phyloP scores from a whole-genome alignment of 1,140 invertebrate species.

The Planococcus citri region DNA sequence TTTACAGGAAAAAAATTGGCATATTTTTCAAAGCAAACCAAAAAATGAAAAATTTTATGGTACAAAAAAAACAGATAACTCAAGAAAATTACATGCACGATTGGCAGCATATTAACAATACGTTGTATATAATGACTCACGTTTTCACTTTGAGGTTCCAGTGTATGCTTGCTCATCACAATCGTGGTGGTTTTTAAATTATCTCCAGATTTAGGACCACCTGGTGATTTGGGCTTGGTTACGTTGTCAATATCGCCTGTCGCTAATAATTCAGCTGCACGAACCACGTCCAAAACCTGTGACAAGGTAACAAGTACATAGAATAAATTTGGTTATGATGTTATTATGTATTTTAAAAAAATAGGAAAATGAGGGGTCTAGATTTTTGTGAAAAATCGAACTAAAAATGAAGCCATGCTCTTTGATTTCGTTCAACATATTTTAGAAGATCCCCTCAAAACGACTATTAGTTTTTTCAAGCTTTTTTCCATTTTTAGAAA shows the following conservation, averaged over 20 bases:
- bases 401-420: slow-evolving; percentile 10
- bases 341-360: slow-evolving; percentile 13
- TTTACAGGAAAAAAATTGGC: background rate
- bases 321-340: slow-evolving; percentile 24
- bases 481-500: too few species aligned
- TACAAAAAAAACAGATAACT: background rate
- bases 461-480: too few species aligned
- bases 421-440: too few species aligned
- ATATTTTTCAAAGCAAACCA: background rate
- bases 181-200: slow-evolving; percentile 83
- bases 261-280: slow-evolving; percentile 71
- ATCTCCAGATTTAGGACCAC: slow-evolving; percentile 45
- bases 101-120: background rate
- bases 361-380: background rate
- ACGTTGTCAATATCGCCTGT: slow-evolving; percentile 41
- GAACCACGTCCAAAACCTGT: slow-evolving; percentile 74
- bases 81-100: background rate
- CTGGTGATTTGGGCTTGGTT: slow-evolving; percentile 60
- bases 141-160: slow-evolving; percentile 38
- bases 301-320: slow-evolving; percentile 21
- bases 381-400: slow-evolving; percentile 21
- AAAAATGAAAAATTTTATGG: background rate
- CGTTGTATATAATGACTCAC: slow-evolving; percentile 17
- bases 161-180: slow-evolving; percentile 82
- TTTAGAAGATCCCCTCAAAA: too few species aligned